Base-by-base conservation (phyloP, 1,140 invertebrate species). In the Spodoptera litura region DNA sequence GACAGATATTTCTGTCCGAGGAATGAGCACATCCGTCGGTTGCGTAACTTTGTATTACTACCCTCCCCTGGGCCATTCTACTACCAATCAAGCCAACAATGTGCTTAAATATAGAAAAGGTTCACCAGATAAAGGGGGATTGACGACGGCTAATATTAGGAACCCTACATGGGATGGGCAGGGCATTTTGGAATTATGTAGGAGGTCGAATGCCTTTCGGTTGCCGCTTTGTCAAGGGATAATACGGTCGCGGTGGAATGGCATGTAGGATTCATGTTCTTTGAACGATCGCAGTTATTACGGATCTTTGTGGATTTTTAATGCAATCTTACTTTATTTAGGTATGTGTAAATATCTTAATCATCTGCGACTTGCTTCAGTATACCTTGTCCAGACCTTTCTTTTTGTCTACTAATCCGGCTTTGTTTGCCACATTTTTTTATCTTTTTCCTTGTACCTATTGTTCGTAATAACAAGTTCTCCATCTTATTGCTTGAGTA, bases 21-120 rank as follows among this genome's bases (percentile, higher is more conserved):
- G 79, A 81, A 81, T 78, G 79, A 74, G 79, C 75, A 81, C 79
- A 81, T 78, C 59, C 71, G 55, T 75, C 78, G 78, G 59, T 78
- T 80, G 64, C 61, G 81, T 81, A 81, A 78, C 58, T 52, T 70
- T 38, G 79, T 74, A 78, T 81, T 64, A 81, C 74, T 56, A 59
- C 56, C 79, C 27, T 62, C 58, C 58, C 44, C 49, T 15, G 61
- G 31, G 20, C 66, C 58, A 78, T 61, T 59, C 49, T 55, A 44
- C 56, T 56, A 49, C 49, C 68, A 78, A 72, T 78, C 27, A 72
- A 25, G 58, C 59, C 77, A 55, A 77, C 61, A 77, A 77, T 77
- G 55, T 51, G 66, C 53, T 78, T 78, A 78, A 78, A 78, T 78
- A 75, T 75, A 75, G 73, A 75, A 75, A 75, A 64, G 73, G 73